A percentile compares a stretch with the other conserved stretches of the same genome.
These are phyloP conservation scores for Gorsachius magnificus DNA, from an alignment of 2,797 vertebrate species.

Conservation along the genomic window DNA sequence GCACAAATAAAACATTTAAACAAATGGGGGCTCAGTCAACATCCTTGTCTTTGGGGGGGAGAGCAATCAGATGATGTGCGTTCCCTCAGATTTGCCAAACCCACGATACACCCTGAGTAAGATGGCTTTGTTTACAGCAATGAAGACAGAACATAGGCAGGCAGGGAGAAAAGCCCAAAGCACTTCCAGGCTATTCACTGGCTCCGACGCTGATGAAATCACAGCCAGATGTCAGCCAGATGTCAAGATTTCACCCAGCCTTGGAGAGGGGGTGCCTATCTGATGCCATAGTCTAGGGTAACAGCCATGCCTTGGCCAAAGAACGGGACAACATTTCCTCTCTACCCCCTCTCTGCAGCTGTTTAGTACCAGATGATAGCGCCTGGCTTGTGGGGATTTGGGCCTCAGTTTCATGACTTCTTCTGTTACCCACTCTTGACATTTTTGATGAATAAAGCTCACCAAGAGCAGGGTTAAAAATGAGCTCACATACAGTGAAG, in stretches of 20 bases:
- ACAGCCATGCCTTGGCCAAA: neutral
- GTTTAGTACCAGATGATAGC: neutral
- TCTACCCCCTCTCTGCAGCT: neutral
- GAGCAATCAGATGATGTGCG: neutral
- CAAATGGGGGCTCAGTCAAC: neutral
- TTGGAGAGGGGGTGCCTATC: neutral
- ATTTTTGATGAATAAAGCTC: neutral
- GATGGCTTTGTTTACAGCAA: constrained; percentile 17
- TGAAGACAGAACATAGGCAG: neutral
- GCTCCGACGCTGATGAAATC: neutral
- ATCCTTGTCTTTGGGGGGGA: neutral
- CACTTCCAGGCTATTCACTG: neutral
- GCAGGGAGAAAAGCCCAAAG: neutral
- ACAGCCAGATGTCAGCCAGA: constrained; percentile 36
- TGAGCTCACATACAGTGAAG: neutral
- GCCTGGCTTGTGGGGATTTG: neutral
- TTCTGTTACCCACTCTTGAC: neutral
- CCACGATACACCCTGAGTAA: neutral
- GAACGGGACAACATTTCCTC: neutral
- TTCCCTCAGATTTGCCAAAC: neutral
- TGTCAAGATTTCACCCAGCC: neutral
- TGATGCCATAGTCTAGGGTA: neutral
- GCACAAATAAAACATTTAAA: constrained; percentile 12
- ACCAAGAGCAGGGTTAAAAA: neutral
- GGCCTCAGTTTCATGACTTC: neutral